These are phyloP conservation scores for Agriopis aurantiaria DNA, from an alignment of 2,888 invertebrate genomes.

Conservation along the genomic window DNA sequence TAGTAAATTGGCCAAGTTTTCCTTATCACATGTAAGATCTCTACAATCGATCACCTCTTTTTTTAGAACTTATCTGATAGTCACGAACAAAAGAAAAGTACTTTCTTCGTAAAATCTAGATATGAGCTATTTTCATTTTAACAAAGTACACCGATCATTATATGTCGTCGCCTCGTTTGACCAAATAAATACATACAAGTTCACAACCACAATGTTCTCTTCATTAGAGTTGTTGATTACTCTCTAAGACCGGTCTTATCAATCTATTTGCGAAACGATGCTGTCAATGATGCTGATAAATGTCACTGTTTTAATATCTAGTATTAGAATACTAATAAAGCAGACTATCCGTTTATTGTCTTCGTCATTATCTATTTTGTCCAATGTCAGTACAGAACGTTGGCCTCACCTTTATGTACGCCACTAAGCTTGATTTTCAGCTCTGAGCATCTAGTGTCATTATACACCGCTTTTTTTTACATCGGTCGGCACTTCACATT, in stretches of 20 bases:
- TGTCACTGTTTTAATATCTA: not conserved
- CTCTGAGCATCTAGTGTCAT: not conserved
- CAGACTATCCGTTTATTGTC: not conserved
- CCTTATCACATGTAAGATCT: slow-evolving; percentile 5
- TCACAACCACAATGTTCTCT: slow-evolving; percentile 3
- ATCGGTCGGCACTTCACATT: not conserved
- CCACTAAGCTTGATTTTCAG: not conserved
- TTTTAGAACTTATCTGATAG: slow-evolving; percentile 11
- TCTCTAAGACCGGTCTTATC: slow-evolving; percentile 5
- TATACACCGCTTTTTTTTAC: not conserved
- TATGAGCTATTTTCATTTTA: not conserved
- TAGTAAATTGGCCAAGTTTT: not conserved
- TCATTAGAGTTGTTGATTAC: slow-evolving; percentile 6
- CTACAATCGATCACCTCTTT: slow-evolving; percentile 27
- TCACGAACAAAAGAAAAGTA: slow-evolving; percentile 15
- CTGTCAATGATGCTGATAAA: too few species aligned
- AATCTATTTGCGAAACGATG: slow-evolving; percentile 14
- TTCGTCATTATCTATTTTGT: not conserved
- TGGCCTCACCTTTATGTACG: not conserved
- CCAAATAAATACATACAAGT: not conserved
- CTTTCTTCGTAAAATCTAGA: not conserved
- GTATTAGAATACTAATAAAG: not conserved
- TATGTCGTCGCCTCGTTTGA: not conserved
- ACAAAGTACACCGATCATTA: too few species aligned
- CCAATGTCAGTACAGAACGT: not conserved